phyloP scores from a whole-genome alignment of 2,888 invertebrate genomes.

The Spisula solida region DNA sequence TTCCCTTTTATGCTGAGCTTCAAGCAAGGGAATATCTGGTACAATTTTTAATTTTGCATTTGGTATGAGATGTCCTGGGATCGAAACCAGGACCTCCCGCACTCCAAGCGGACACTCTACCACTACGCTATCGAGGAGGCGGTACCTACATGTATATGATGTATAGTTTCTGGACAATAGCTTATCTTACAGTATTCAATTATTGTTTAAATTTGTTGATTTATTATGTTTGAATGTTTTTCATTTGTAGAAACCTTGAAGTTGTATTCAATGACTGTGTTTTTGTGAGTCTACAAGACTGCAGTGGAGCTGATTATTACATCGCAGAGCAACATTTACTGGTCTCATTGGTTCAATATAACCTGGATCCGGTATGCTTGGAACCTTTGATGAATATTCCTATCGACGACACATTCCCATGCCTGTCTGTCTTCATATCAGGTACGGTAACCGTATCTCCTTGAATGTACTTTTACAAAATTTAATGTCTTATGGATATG shows the following conservation, averaged over 20 bases:
- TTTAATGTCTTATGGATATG: no score
- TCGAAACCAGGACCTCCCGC: no score
- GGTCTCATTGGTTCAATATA: background rate
- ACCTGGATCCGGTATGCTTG: background rate
- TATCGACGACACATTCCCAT: background rate
- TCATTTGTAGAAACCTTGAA: constrained; percentile 46
- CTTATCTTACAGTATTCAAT: no score
- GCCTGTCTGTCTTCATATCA: background rate
- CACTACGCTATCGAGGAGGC: no score
- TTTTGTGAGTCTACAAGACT: background rate
- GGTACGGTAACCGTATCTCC: background rate
- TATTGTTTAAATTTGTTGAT: background rate
- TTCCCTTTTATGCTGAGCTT: no score
- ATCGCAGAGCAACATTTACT: background rate
- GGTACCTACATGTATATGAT: no score
- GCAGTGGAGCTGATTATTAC: constrained; percentile 38
- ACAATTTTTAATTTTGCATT: no score
- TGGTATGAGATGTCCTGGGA: no score
- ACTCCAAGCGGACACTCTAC: no score
- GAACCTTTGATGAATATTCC: background rate
- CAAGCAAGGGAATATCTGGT: no score
- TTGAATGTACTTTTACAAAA: no score
- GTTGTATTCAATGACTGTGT: constrained; percentile 37
- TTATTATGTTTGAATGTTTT: no score
- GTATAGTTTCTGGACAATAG: background rate